phyloP scores from a whole-genome alignment of 1,140 invertebrate genomes.

The Bombus confusus region DNA sequence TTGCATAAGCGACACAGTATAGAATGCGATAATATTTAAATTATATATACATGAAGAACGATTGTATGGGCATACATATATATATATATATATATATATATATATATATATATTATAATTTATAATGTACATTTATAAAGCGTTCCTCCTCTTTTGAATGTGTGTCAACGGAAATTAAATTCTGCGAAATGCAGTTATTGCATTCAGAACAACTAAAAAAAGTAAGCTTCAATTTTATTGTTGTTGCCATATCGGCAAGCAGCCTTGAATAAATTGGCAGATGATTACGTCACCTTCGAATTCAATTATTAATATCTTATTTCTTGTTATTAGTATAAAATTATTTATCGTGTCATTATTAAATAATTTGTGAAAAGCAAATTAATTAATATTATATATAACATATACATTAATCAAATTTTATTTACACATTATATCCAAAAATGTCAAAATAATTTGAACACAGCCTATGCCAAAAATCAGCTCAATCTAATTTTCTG shows the following conservation, averaged over 20 bases:
- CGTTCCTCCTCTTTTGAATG: neutral
- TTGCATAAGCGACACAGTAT: neutral
- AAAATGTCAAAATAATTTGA: neutral
- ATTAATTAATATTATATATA: neutral
- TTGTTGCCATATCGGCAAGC: neutral
- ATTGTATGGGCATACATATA: neutral
- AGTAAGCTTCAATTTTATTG: neutral
- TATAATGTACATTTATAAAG: neutral
- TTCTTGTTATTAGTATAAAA: neutral
- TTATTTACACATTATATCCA: neutral
- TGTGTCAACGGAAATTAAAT: neutral
- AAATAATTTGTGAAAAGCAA: neutral
- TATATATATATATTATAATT: neutral
- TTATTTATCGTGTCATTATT: neutral
- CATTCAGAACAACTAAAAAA: neutral
- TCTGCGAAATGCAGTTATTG: neutral
- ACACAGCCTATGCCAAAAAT: neutral
- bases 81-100: too few species aligned
- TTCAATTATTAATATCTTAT: neutral
- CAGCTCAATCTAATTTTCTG: neutral
- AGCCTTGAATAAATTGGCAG: neutral
- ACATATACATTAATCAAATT: neutral
- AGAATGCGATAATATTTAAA: neutral
- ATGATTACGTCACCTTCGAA: neutral
- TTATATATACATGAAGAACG: constrained; percentile 5